Evolutionary conservation across 2,888 invertebrate species (phyloP), one percentile per base, ranked within the genome.

Genomic region (Andrena haemorrhoa): DNA sequence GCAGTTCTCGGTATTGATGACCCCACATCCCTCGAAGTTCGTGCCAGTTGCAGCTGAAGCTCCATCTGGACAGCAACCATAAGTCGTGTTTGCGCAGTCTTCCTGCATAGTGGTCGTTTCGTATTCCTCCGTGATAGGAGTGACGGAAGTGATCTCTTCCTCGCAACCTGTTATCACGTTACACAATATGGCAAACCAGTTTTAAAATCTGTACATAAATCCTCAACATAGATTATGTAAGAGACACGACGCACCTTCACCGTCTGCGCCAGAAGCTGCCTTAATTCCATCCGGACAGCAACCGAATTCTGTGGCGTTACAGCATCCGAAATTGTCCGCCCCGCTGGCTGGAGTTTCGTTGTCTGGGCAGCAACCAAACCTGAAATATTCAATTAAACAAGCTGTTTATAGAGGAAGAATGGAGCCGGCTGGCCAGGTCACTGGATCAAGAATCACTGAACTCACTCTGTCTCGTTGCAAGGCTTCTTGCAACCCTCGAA

Each of bases 41-140:
- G 95, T 95, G 8, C 97, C 97, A 60, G 94, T 93, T 2, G 97
- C 96, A 60, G 93, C 91, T 0, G 95, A 96, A 41, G 94, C 94
- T 20, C 96, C 96, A 93, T 97, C 97, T 7, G 95, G 95, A 90
- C 98, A 98, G 90, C 98, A 98, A 16, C 98, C 98, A 88, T 95
- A 96, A 64, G 95, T 93, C 0, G 95, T 94, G 58, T 92, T 94
- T 0, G 92, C 92, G 87, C 97, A 96, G 79, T 92, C 94, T 53
- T 89, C 90, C 10, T 82, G 81, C 0, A 73, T 71, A 29, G 89
- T 91, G 1, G 89, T 92, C 89, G 88, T 90, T 89, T 91, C 90
- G 8, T 90, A 85, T 5, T 88, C 82, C 26, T 90, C 89, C 3
- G 88, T 86, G 33, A 82, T 81, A 23, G 82, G 65, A 12, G 79